Evolutionary conservation across 2,888 invertebrate genomes (phyloP), one percentile per base, ranked within the genome.

Genomic region (Patella depressa): DNA sequence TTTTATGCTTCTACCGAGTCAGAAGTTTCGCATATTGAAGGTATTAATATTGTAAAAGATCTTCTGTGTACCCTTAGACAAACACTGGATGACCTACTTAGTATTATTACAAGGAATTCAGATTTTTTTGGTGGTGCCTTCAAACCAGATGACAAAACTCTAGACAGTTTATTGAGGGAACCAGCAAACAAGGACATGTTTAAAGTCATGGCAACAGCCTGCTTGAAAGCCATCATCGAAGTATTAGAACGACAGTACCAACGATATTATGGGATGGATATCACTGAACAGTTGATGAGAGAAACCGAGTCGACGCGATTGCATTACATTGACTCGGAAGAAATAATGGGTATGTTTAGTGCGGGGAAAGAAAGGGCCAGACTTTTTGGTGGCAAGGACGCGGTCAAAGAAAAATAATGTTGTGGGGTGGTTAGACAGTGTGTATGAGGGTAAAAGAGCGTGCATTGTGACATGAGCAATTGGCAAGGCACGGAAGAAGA

Each of bases 291-390:
- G 17, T 54, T 57, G 19, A 15, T 0, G 9, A 45, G 29, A 34
- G 69, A 74, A 55, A 74, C 78, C 11, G 29, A 69, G 17, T 71
- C 74, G 0, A 74, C 78, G 3, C 7, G 78, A 54, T 71, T 45
- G 1, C 81, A 81, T 74, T 80, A 80, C 65, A 81, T 81, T 19
- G 81, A 81, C 76, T 75, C 79, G 0, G 81, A 81, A 59, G 81
- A 81, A 69, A 69, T 81, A 7, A 78, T 80, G 76, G 81, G 78
- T 1, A 80, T 81, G 80, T 80, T 80, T 53, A 71, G 76, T 72
- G 74, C 80, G 19, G 76, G 76, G n/a, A 72, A 78, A 54, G 17
- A 76, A 34, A 72, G 65, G 2, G 73, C 81, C 5, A 80, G 72
- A 76, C 53, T 80, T 75, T 53, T 57, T 81, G 70, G 74, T 78